Conservation (phyloP, 2,113 vertebrate genomes). For the Anoura caudifer region DNA sequence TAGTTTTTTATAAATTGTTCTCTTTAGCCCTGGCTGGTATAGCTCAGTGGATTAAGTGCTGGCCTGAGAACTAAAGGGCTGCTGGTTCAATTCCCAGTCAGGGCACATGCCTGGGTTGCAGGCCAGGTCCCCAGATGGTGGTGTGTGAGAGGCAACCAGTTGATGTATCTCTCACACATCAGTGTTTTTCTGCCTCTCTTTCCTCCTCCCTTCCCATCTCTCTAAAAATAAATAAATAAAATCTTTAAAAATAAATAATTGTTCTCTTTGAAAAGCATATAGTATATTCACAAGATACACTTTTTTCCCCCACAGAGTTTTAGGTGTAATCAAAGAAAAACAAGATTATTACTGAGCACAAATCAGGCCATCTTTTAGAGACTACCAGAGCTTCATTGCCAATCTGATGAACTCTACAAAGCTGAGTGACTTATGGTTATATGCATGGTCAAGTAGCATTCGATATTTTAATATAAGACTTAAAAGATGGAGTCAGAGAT, state of each 20-base stretch:
- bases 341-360: neutral
- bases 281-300: neutral
- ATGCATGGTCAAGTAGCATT: neutral
- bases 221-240: too few species aligned
- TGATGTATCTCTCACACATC: too few species aligned
- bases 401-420: neutral
- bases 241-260: neutral
- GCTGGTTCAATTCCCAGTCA: too few species aligned
- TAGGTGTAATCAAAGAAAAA: neutral
- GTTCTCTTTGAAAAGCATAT: neutral
- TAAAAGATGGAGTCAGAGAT: conserved; percentile 16
- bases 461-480: conserved; percentile 36
- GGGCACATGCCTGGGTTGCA: too few species aligned
- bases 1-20: neutral
- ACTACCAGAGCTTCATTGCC: neutral
- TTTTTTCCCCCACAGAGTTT: neutral
- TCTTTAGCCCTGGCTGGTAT: neutral
- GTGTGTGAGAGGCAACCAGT: too few species aligned
- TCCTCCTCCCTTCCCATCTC: too few species aligned
- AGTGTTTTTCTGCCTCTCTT: too few species aligned
- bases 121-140: too few species aligned
- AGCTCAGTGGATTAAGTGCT: too few species aligned
- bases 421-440: neutral
- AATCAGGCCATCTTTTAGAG: neutral
- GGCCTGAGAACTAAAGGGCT: too few species aligned